Evolutionary conservation across 2,113 vertebrate species (phyloP).

Genomic region (Tachysurus fulvidraco): DNA sequence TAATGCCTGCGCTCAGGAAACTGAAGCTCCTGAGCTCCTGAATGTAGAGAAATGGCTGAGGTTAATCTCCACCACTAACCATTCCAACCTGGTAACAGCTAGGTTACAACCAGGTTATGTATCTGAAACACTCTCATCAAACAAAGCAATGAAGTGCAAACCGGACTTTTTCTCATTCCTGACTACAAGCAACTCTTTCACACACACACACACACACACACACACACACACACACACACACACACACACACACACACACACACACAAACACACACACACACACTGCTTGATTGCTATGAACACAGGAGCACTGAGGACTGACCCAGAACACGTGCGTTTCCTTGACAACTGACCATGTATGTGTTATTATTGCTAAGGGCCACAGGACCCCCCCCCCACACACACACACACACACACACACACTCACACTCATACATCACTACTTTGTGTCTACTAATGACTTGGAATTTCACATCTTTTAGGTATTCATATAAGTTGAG

Average conservation of each 20-base stretch:
- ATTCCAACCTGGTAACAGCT: conserved; percentile 7
- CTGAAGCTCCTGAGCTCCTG: neutral
- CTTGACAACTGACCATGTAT: conserved; percentile 35
- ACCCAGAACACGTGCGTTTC: conserved; percentile 26
- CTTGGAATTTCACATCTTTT: neutral
- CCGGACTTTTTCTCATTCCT: conserved; percentile 4
- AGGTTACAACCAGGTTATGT: neutral
- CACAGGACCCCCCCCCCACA: conserved; percentile 13
- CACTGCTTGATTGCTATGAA: conserved; percentile 19
- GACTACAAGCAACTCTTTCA: neutral
- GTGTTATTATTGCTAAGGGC: conserved; percentile 20
- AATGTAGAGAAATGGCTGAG: neutral
- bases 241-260: neutral
- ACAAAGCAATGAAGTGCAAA: neutral
- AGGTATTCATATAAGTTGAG: neutral
- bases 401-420: conserved; percentile 30
- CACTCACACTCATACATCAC: conserved; percentile 5
- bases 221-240: conserved; percentile 11
- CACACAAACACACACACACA: conserved; percentile 11
- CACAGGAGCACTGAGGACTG: conserved; percentile 14
- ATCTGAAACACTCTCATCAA: conserved; percentile 19
- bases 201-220: neutral
- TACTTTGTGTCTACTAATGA: conserved; percentile 10
- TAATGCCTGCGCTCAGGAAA: neutral
- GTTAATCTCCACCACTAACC: neutral